Percentiles rank a stretch among this genome's conserved stretches.
These are phyloP conservation scores for Macrochelys suwanniensis DNA, from an alignment of 2,797 vertebrate species.

Conservation along the genomic window DNA sequence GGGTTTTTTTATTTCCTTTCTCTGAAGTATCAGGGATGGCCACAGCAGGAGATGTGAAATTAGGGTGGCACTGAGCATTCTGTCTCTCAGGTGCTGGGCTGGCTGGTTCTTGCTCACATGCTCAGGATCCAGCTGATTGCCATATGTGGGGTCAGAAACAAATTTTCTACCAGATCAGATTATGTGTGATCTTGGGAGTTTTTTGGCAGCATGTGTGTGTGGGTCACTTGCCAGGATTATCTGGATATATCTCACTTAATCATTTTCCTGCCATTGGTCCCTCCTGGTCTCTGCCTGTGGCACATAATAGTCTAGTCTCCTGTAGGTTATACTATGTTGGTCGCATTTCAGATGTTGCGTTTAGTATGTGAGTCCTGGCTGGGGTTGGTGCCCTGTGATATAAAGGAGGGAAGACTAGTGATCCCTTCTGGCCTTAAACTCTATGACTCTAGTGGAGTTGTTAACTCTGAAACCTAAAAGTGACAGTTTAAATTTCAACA, in stretches of 20 bases:
- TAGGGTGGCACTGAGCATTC: not conserved
- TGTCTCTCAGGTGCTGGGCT: not conserved
- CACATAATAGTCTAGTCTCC: not conserved
- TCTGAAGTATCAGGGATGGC: not conserved
- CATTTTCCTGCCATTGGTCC: not conserved
- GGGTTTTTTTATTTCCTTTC: not conserved
- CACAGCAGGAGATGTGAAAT: not conserved
- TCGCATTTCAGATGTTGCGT: not conserved
- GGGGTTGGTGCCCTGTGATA: not conserved
- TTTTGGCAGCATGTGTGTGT: not conserved
- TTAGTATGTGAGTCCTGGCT: not conserved
- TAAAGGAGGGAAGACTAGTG: not conserved
- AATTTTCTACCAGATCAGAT: not conserved
- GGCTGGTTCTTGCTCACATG: not conserved
- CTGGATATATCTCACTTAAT: not conserved
- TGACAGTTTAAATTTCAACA: not conserved
- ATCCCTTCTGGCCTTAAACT: not conserved
- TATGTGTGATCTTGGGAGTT: not conserved
- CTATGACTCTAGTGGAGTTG: not conserved
- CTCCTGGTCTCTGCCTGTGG: not conserved
- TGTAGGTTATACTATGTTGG: not conserved
- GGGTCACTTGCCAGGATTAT: not conserved
- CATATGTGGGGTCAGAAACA: not conserved
- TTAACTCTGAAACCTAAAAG: not conserved
- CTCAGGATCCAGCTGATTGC: not conserved